Base-by-base conservation (phyloP, 2,888 invertebrate species). In the Eupeodes latifasciatus region DNA sequence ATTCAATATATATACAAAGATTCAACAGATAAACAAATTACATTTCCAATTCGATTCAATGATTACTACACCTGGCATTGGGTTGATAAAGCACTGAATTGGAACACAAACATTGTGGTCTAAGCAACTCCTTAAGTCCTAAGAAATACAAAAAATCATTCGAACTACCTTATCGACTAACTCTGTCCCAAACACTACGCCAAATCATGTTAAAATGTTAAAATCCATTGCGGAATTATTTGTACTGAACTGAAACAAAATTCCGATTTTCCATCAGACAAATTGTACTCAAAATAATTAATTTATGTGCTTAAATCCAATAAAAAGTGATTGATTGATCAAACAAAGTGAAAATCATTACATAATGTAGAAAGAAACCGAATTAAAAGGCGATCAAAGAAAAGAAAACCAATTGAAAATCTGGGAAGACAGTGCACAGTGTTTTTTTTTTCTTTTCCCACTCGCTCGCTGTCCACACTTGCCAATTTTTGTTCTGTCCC, bases 121-220 rank as follows among this genome's bases (percentile, higher is more conserved):
- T 69, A 40, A 40, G 1, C 67, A 6, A 3, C 4, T 51, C 67
- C 69, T 34, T 40, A 69, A 40, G 16, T 67, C 34, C 34, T 11
- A n/a, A 34, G 61, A 47, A 1, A 14, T 14, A 14, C 36, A 61
- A 34, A 57, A 51, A 11, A 40, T 19, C 19, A 11, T 61, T 12
- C 40, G 14, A 57, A 77, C 87, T 84, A 81, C 87, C 72, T 77
- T 62, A 9, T 76, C 84, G 10, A 19, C 36, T 3, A 40, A 36
- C 12, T 6, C 10, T 81, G 88, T 88, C 88, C 88, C 88, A 88
- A 88, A 88, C 88, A 85, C 88, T 64, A 76, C 75, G 74, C 81
- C 84, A 34, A 84, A 80, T n/a, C n/a, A n/a, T 88, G 81, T 87
- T 80, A 80, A 77, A 80, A n/a, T n/a, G n/a, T n/a, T n/a, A n/a